Evolutionary conservation across 2,888 invertebrate species (phyloP).

Genomic region (Strigamia crassipes): DNA sequence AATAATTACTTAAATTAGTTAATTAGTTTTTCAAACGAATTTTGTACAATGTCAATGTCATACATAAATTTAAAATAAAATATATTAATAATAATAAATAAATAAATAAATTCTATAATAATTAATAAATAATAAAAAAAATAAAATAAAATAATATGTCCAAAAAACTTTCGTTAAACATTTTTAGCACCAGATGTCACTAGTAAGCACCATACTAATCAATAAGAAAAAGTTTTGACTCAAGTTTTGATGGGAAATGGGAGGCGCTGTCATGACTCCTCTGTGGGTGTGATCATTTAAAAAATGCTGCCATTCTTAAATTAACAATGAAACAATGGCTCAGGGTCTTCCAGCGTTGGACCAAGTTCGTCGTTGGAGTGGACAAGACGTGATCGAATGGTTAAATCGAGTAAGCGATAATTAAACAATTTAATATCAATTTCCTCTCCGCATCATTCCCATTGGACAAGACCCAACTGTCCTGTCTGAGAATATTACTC

Average conservation of each 20-base stretch:
- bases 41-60: too few species aligned
- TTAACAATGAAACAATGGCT: constrained; percentile 14
- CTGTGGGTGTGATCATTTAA: neutral
- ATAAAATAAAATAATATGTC: neutral
- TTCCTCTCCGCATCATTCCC: neutral
- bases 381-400: neutral
- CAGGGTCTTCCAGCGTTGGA: neutral
- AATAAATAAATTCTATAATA: neutral
- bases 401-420: neutral
- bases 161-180: neutral
- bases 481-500: neutral
- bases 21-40: too few species aligned
- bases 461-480: neutral
- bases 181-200: neutral
- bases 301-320: neutral
- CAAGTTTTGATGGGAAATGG: too few species aligned
- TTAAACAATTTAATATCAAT: neutral
- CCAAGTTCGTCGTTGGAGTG: neutral
- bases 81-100: too few species aligned
- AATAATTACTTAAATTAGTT: too few species aligned
- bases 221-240: neutral
- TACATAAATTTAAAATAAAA: too few species aligned
- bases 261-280: neutral
- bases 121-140: neutral
- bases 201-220: neutral